Base-by-base conservation (phyloP, 2,797 vertebrate species). In the Gadopsis bispinosus region DNA sequence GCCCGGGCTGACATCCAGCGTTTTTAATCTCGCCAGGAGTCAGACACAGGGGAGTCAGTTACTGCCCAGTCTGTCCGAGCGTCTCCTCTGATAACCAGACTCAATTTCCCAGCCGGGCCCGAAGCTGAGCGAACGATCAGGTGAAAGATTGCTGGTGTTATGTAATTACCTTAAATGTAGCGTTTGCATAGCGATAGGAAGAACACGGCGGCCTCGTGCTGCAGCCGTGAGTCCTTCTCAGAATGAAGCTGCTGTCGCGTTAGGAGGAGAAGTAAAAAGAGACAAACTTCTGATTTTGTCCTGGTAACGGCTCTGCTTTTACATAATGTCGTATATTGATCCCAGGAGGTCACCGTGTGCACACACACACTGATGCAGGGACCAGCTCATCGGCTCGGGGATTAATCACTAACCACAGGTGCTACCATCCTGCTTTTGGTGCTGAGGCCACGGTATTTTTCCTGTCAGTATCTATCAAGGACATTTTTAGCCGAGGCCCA, bases 21-120 rank as follows among this genome's bases (percentile, higher is more conserved):
- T 70, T 81, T 88, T 68, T 79, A 84, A 88, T 91, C 88, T 80
- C 10, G 5, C 58, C 74, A 63, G 78, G 60, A 78, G 77, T 79
- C 75, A 29, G 73, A 69, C 26, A 8, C 62, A 22, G 68, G n/a
- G 62, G 76, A 84, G 77, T 26, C 62, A n/a, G 80, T 75, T 29
- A 58, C 61, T 10, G 65, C 19, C 22, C 48, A 12, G 63, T 63
- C 60, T 66, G 73, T 69, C 58, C 0, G n/a, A 72, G 56, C 69
- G 58, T 68, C 69, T 33, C 50, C 20, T 63, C 73, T 64, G 84
- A 87, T 84, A 86, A 70, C 67, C 69, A 62, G 54, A 74, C 56
- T 77, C 75, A 53, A 60, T 80, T 79, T 91, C 74, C 59, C 53
- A 50, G 35, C 37, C 48, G 26, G 72, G 39, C 61, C 35, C 16